These are phyloP conservation scores for Atrichornis clamosus DNA, from an alignment of 2,113 vertebrate genomes.

Conservation along the genomic window DNA sequence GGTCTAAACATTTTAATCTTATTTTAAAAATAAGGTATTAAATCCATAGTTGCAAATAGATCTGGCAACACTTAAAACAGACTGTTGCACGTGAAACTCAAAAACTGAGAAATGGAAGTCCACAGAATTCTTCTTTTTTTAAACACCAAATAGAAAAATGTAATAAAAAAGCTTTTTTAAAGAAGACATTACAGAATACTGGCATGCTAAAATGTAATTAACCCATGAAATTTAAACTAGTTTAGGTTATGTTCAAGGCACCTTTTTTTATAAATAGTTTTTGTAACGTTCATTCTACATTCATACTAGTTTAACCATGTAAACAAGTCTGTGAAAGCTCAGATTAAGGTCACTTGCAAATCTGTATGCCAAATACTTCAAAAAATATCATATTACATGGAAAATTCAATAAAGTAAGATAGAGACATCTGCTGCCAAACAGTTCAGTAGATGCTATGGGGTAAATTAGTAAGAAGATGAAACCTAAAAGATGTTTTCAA, in stretches of 20 bases:
- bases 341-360: constrained; percentile 39
- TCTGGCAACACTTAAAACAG: not conserved
- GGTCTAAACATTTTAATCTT: not conserved
- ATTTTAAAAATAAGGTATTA: not conserved
- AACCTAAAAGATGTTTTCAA: not conserved
- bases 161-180: not conserved
- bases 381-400: not conserved
- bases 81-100: not conserved
- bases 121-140: not conserved
- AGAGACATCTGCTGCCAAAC: not conserved
- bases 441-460: not conserved
- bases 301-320: constrained; percentile 3
- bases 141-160: not conserved
- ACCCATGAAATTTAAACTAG: not conserved
- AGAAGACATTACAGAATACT: constrained; percentile 24
- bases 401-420: constrained; percentile 8
- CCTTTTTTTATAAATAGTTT: not conserved
- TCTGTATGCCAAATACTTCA: not conserved
- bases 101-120: constrained; percentile 26
- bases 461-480: constrained; percentile 27
- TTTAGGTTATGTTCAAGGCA: constrained; percentile 12
- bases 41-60: not conserved
- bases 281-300: not conserved
- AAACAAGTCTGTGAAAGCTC: constrained; percentile 14
- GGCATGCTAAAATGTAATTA: constrained; percentile 7